phyloP scores from a whole-genome alignment of 2,888 invertebrate species.

The Drosophila barbarae region DNA sequence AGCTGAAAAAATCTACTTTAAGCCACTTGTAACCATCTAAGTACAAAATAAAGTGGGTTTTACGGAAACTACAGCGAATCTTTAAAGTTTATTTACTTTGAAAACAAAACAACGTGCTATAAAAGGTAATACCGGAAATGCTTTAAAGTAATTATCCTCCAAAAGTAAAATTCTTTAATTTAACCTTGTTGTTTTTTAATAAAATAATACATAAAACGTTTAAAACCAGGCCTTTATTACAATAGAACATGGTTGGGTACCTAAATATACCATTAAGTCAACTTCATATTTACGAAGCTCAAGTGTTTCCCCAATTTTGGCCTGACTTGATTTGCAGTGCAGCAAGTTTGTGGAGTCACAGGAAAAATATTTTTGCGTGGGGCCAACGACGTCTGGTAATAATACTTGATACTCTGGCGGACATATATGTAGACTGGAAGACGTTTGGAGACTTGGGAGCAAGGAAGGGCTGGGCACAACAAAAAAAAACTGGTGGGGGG shows the following conservation, averaged over 20 bases:
- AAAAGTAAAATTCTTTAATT: background rate
- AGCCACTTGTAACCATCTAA: background rate
- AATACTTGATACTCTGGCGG: slow-evolving; percentile 17
- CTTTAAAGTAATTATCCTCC: too few relatives aligned
- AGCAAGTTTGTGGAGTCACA: slow-evolving; percentile 45
- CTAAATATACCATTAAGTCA: too few relatives aligned
- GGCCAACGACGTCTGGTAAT: slow-evolving; percentile 43
- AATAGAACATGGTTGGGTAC: background rate
- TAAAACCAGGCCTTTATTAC: background rate
- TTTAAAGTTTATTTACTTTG: background rate
- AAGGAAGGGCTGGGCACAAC: slow-evolving; percentile 7
- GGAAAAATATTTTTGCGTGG: slow-evolving; percentile 64
- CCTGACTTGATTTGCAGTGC: slow-evolving; percentile 8
- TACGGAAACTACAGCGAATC: background rate
- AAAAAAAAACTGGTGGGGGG: background rate
- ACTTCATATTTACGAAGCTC: background rate
- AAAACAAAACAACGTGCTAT: background rate
- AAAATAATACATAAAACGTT: background rate
- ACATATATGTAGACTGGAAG: slow-evolving; percentile 13
- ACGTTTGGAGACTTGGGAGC: slow-evolving; percentile 10
- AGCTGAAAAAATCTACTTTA: background rate
- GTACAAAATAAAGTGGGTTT: background rate
- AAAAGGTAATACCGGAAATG: background rate
- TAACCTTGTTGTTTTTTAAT: background rate
- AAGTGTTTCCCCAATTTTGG: background rate